phyloP scores from a whole-genome alignment of 2,797 vertebrate species.

The Hyperoplus immaculatus region DNA sequence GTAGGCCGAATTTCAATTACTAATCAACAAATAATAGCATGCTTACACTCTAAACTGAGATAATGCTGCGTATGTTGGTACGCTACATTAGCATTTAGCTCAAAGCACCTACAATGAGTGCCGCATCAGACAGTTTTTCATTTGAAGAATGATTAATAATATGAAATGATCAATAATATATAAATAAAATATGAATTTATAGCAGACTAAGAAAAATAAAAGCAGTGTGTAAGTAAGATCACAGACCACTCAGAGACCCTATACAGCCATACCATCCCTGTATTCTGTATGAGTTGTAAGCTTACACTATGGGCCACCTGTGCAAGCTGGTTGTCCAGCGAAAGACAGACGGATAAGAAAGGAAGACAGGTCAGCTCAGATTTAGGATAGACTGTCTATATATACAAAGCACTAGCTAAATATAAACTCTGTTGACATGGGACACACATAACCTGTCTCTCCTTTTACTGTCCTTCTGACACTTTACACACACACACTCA shows the following conservation, averaged over 20 bases:
- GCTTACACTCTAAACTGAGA: not conserved
- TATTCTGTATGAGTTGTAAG: not conserved
- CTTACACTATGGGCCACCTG: constrained; percentile 36
- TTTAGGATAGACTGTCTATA: constrained; percentile 44
- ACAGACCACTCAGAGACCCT: not conserved
- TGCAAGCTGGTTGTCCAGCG: constrained; percentile 11
- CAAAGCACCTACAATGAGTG: not conserved
- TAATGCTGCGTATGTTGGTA: not conserved
- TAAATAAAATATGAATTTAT: not conserved
- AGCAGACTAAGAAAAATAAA: not conserved
- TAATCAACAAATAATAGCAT: not conserved
- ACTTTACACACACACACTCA: constrained; percentile 12
- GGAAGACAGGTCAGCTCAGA: constrained; percentile 21
- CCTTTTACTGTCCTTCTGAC: constrained; percentile 38
- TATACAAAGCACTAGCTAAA: constrained; percentile 60
- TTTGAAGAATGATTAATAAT: not conserved
- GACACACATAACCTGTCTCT: constrained; percentile 40
- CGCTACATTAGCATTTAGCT: not conserved
- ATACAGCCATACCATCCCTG: constrained; percentile 19
- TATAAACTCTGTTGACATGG: constrained; percentile 65
- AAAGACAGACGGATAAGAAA: constrained; percentile 20
- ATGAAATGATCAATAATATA: not conserved
- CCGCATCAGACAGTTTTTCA: not conserved
- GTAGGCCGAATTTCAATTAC: no score
- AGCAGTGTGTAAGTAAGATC: not conserved